These are phyloP conservation scores for Semicossyphus pulcher DNA, from an alignment of 2,113 vertebrate genomes.

Conservation along the genomic window DNA sequence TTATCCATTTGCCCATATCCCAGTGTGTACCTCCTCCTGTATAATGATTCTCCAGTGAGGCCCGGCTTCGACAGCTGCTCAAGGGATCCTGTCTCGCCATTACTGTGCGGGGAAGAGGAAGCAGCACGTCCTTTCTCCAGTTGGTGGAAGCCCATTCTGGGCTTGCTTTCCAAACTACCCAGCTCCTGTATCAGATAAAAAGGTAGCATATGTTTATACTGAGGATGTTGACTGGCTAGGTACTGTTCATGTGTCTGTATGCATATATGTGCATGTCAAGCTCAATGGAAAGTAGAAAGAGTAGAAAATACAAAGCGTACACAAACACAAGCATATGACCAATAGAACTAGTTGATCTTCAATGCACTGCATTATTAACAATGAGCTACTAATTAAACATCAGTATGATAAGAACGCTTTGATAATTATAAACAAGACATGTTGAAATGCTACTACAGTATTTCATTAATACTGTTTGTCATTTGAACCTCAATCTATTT, in stretches of 20 bases:
- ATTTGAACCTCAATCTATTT: not conserved
- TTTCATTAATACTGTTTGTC: not conserved
- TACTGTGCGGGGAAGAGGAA: constrained; percentile 78
- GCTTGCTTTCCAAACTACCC: constrained; percentile 85
- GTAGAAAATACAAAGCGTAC: too few relatives aligned
- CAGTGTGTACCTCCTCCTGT: constrained; percentile 82
- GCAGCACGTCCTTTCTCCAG: constrained; percentile 76
- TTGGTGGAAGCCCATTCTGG: constrained; percentile 74
- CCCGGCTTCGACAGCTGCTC: constrained; percentile 52
- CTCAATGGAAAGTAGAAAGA: not conserved
- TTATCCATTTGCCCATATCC: too few relatives aligned
- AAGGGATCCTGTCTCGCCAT: constrained; percentile 40
- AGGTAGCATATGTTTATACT: constrained; percentile 14
- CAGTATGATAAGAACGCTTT: too few relatives aligned
- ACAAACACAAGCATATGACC: too few relatives aligned
- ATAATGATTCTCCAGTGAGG: constrained; percentile 79
- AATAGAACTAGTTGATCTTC: too few relatives aligned
- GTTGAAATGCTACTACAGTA: not conserved
- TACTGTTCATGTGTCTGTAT: rapidly evolving
- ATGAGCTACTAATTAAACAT: too few relatives aligned
- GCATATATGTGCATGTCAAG: not conserved
- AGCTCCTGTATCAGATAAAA: constrained; percentile 82
- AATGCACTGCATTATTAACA: too few relatives aligned
- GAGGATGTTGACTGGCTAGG: not conserved
- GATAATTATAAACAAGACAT: not conserved